Evolutionary conservation across 1,140 invertebrate species (phyloP).

Genomic region (Theocolax elegans): DNA sequence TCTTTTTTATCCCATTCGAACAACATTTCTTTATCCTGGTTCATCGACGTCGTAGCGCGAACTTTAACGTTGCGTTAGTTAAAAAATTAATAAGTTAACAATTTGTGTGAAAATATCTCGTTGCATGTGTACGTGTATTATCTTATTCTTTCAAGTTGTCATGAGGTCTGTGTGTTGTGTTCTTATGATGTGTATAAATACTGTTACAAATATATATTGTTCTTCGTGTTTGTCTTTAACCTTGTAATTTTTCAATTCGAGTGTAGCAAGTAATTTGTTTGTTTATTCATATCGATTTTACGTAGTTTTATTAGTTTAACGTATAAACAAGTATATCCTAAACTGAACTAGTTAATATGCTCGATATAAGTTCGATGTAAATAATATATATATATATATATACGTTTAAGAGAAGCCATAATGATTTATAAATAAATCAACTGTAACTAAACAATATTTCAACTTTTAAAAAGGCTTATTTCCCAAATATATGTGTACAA

Average conservation of each 20-base stretch:
- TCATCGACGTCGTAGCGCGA: not conserved
- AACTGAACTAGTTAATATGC: not conserved
- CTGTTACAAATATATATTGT: no score
- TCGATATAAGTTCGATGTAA: not conserved
- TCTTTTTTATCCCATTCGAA: not conserved
- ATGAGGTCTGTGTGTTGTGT: conserved; percentile 11
- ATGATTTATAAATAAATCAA: conserved; percentile 11
- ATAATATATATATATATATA: no score
- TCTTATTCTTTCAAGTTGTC: conserved; percentile 9
- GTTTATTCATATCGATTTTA: not conserved
- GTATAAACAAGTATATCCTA: not conserved
- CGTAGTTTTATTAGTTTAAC: not conserved
- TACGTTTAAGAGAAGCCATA: conserved; percentile 9
- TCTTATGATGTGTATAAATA: conserved; percentile 31
- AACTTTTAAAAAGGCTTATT: conserved; percentile 2
- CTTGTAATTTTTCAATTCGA: not conserved
- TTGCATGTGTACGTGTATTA: conserved; percentile 28
- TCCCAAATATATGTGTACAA: conserved; percentile 17
- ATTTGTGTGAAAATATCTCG: not conserved
- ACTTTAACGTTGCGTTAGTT: not conserved
- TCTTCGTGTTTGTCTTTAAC: not conserved
- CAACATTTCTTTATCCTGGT: not conserved
- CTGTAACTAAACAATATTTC: conserved; percentile 10
- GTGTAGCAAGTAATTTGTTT: conserved; percentile 6
- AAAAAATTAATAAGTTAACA: not conserved